A percentile compares a stretch with the other conserved stretches of the same genome.
Conservation (phyloP, 2,113 vertebrate species). For the Oncorhynchus tshawytscha region DNA sequence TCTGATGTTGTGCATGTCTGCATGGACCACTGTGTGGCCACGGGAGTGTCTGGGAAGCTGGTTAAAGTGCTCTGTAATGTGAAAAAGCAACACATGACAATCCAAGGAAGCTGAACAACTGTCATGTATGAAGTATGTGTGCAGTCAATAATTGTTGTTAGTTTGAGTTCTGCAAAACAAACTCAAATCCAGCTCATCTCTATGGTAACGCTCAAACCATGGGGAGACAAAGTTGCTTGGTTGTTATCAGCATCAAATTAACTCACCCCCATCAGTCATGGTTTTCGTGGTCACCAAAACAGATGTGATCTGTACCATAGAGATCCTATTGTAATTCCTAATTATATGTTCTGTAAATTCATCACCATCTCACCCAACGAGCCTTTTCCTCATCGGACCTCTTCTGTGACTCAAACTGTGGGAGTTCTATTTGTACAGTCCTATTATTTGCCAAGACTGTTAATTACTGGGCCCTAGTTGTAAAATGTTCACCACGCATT, state of each 20-base stretch:
- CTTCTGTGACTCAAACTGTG: conserved; percentile 22
- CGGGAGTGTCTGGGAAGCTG: conserved; percentile 9
- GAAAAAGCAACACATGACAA: conserved; percentile 11
- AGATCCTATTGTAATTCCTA: conserved; percentile 8
- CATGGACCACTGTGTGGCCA: conserved; percentile 35
- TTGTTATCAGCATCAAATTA: conserved; percentile 31
- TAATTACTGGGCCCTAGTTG: background rate
- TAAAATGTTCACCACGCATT: too few relatives aligned
- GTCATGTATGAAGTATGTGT: conserved; percentile 22
- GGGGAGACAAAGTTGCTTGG: conserved; percentile 43
- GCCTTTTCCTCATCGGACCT: conserved; percentile 18
- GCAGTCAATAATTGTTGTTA: background rate
- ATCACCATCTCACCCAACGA: background rate
- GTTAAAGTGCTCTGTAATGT: conserved; percentile 33
- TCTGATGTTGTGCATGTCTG: conserved; percentile 52
- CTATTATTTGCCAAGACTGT: conserved; percentile 9
- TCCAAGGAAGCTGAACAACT: conserved; percentile 35
- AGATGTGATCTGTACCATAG: background rate
- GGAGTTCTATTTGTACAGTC: conserved; percentile 8
- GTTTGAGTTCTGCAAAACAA: conserved; percentile 17
- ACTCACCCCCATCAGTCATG: conserved; percentile 6
- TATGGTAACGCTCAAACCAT: conserved; percentile 25
- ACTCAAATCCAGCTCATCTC: conserved; percentile 11
- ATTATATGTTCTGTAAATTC: conserved; percentile 23
- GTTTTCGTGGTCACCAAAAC: conserved; percentile 12